phyloP scores from a whole-genome alignment of 2,113 vertebrate genomes.

The Pelusios castaneus region DNA sequence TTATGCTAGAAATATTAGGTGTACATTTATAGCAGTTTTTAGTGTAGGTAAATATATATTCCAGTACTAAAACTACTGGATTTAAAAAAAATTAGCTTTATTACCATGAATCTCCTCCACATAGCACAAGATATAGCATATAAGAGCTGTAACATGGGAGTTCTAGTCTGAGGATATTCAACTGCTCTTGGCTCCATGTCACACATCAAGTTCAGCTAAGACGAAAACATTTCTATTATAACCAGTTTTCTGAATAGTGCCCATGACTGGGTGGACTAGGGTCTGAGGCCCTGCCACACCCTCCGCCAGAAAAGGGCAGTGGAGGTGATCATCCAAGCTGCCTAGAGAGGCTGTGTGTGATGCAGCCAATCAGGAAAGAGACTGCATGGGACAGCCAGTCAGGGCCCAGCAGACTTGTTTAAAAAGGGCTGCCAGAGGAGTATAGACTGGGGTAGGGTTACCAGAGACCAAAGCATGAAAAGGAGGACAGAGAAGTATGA shows the following conservation, averaged over 20 bases:
- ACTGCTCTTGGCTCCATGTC: background rate
- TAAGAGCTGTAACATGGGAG: background rate
- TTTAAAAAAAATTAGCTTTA: constrained; percentile 21
- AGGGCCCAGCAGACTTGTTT: background rate
- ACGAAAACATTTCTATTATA: background rate
- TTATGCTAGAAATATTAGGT: constrained; percentile 11
- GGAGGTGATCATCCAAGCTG: no score
- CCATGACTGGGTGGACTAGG: no score
- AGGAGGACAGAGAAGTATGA: no score
- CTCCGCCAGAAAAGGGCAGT: no score
- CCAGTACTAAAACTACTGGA: background rate
- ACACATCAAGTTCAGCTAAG: background rate
- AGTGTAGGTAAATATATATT: background rate
- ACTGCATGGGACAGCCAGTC: background rate
- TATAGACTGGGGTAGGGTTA: no score
- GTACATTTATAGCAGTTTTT: background rate
- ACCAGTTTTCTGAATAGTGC: no score
- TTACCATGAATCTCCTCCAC: background rate
- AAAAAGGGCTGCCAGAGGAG: background rate
- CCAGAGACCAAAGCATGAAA: no score
- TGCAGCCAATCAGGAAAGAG: background rate
- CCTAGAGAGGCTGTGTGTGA: background rate
- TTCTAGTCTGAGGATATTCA: background rate
- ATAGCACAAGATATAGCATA: background rate
- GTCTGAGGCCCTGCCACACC: no score